Evolutionary conservation across 2,888 invertebrate genomes (phyloP), one percentile per base, ranked within the genome.

Genomic region (Drosophila kuntzei): DNA sequence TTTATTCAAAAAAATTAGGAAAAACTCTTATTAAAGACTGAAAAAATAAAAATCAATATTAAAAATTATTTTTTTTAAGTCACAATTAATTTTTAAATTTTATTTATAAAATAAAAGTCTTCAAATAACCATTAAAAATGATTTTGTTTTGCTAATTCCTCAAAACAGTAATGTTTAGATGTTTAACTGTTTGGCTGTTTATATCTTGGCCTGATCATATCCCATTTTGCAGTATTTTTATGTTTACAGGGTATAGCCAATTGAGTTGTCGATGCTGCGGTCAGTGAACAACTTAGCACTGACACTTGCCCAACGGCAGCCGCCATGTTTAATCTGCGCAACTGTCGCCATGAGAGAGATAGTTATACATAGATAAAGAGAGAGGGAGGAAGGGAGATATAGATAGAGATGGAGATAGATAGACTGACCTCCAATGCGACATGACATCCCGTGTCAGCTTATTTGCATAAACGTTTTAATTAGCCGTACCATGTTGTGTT

Each of bases 401-500:
- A 18, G 2, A n/a, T 16, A 8, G 9, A 12, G 22, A 14, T 5
- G 3, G 8, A 16, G 47, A 34, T 36, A 27, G 61, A 12, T 39
- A 20, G 12, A 37, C 18, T 67, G 63, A 72, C 87, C 84, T 80
- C 59, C 46, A 51, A 16, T 54, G 65, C 46, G 64, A 67, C 46
- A 61, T 73, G 76, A 69, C 72, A 76, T 62, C 46, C 50, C 54
- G 47, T 60, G 76, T 70, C 84, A 76, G 65, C 60, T 65, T 12
- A 80, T 87, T 87, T 73, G 71, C 87, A 89, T 88, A 80, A 88
- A 79, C 60, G 74, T 74, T 84, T 89, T 86, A 89, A 87, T 87
- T 87, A 83, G 71, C 71, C 41, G 29, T 53, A 41, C 44, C 73
- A 49, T 67, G 58, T 49, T 27, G 29, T 41, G 29, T 65, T 47